A percentile compares a stretch with the other conserved stretches of the same genome.
phyloP scores from a whole-genome alignment of 2,113 vertebrate species.

The Proterorhinus semilunaris region DNA sequence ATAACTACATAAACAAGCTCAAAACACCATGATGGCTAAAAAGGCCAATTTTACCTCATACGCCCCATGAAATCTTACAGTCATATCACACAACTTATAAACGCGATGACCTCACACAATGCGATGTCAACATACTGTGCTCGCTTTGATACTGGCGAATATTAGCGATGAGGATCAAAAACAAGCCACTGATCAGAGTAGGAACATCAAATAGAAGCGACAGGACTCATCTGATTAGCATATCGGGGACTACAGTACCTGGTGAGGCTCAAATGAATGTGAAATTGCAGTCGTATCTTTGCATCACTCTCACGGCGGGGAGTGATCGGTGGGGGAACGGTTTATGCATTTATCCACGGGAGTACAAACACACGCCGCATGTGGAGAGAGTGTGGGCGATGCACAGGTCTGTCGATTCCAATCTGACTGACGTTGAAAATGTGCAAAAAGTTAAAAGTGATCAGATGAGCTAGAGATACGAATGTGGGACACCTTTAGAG shows the following conservation, averaged over 20 bases:
- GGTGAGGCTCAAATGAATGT: conserved; percentile 45
- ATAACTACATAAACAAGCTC: too few species aligned
- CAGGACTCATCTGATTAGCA: conserved; percentile 45
- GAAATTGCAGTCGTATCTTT: conserved; percentile 31
- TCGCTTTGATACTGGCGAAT: not conserved
- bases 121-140: not conserved
- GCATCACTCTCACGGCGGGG: conserved; percentile 37
- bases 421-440: not conserved
- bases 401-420: not conserved
- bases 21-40: too few species aligned
- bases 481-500: too few species aligned
- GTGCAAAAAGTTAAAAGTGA: not conserved
- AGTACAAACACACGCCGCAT: conserved; percentile 19
- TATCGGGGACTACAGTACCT: conserved; percentile 35
- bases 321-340: conserved; percentile 4
- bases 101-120: not conserved
- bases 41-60: too few species aligned
- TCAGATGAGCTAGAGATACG: not conserved
- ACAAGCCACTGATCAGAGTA: conserved; percentile 23
- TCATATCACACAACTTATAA: not conserved
- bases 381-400: conserved; percentile 10
- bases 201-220: conserved; percentile 34
- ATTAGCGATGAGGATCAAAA: conserved; percentile 17
- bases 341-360: conserved; percentile 28
- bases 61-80: too few species aligned